phyloP scores from a whole-genome alignment of 2,888 invertebrate species.

The Aleiodes leptofemur region DNA sequence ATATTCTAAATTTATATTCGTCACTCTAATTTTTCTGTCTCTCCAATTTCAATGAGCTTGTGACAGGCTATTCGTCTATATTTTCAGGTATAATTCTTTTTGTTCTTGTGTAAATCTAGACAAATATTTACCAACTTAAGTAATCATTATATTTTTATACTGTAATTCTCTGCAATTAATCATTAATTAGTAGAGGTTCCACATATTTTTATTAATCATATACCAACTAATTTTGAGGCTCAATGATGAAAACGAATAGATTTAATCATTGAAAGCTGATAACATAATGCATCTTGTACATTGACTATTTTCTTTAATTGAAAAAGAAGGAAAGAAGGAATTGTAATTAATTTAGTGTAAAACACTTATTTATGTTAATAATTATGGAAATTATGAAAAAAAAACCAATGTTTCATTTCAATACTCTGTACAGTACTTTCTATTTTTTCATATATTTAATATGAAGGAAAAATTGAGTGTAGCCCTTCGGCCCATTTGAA shows the following conservation, averaged over 20 bases:
- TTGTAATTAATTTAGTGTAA: conserved; percentile 39
- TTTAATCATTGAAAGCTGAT: not conserved
- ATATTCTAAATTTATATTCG: not conserved
- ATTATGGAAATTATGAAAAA: conserved; percentile 30
- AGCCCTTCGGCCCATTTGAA: conserved; percentile 11
- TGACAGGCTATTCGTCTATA: not conserved
- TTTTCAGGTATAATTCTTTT: conserved; percentile 4
- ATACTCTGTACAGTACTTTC: conserved; percentile 40
- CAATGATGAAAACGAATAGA: not conserved
- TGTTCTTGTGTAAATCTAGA: conserved; percentile 20
- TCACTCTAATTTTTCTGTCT: not conserved
- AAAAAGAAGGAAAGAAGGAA: conserved; percentile 8
- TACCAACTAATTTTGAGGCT: not conserved
- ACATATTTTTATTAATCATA: not conserved
- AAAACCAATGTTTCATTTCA: conserved; percentile 25
- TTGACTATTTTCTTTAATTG: conserved; percentile 22
- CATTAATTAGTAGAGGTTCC: conserved; percentile 7
- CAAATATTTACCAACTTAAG: conserved; percentile 12
- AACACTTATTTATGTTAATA: conserved; percentile 27
- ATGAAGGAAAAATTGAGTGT: conserved; percentile 12
- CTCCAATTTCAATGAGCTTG: too few species aligned
- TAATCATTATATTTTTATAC: conserved; percentile 19
- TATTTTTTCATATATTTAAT: conserved; percentile 27
- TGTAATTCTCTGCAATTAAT: conserved; percentile 5
- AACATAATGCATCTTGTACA: conserved; percentile 26